These are phyloP conservation scores for Nasonia vitripennis DNA, from an alignment of 1,140 invertebrate species.

Conservation along the genomic window DNA sequence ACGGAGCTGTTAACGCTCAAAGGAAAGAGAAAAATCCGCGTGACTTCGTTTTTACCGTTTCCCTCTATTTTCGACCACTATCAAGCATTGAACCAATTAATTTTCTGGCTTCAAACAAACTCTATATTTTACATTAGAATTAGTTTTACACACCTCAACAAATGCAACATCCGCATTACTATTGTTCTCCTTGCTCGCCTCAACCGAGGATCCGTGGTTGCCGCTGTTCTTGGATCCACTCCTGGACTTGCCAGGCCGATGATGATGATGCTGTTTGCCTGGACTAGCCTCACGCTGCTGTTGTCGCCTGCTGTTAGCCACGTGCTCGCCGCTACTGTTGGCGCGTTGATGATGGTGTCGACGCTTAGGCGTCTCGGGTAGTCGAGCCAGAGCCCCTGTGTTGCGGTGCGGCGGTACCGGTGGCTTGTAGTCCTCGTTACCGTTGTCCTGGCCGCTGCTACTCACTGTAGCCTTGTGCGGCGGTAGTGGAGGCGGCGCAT, in stretches of 20 bases:
- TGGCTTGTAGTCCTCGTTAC: constrained; percentile 83
- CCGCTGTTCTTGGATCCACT: constrained; percentile 53
- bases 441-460: constrained; percentile 61
- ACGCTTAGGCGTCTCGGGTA: constrained; percentile 67
- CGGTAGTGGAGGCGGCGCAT: constrained; percentile 76
- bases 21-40: too few species aligned
- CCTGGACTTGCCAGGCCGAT: constrained; percentile 43
- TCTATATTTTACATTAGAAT: too few species aligned
- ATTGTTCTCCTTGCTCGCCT: constrained; percentile 47
- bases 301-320: neutral
- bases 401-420: constrained; percentile 91
- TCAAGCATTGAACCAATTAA: too few species aligned
- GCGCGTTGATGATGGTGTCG: constrained; percentile 71
- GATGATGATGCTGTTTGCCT: constrained; percentile 48
- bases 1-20: too few species aligned
- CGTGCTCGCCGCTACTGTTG: constrained; percentile 54
- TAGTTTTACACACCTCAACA: constrained; percentile 59
- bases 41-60: too few species aligned
- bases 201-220: constrained; percentile 16
- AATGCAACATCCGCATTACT: constrained; percentile 63
- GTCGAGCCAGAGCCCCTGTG: constrained; percentile 75
- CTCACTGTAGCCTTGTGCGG: constrained; percentile 71
- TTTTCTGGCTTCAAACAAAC: too few species aligned
- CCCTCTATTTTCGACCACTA: too few species aligned
- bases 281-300: constrained; percentile 39